These are phyloP conservation scores for Ctenomys sociabilis DNA, from an alignment of 2,113 vertebrate species.

Conservation along the genomic window DNA sequence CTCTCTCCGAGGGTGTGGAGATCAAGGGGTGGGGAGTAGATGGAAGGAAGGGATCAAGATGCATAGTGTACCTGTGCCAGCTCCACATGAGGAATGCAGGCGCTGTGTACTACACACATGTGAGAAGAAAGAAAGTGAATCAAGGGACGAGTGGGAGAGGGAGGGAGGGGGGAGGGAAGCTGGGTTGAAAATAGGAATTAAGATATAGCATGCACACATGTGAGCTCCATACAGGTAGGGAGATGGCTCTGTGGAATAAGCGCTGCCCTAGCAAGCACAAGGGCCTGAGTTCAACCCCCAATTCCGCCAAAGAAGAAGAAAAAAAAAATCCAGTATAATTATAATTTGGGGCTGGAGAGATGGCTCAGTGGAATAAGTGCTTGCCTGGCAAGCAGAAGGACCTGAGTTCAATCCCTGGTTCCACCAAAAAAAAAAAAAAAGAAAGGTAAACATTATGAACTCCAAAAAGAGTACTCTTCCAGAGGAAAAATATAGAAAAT, in stretches of 20 bases:
- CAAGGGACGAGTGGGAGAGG: not conserved
- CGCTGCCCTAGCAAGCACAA: no score
- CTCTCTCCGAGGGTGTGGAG: not conserved
- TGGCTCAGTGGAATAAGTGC: no score
- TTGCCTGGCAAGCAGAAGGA: no score
- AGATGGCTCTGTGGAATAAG: no score
- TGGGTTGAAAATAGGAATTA: not conserved
- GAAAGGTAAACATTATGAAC: not conserved
- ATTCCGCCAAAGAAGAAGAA: no score
- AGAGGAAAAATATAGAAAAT: not conserved
- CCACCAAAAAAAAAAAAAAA: no score
- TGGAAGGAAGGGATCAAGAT: not conserved
- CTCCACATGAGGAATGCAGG: not conserved
- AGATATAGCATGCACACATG: not conserved
- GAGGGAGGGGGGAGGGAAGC: not conserved
- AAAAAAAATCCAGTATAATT: no score
- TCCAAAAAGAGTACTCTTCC: not conserved
- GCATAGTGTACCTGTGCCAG: not conserved
- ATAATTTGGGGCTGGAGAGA: no score
- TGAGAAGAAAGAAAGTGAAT: not conserved
- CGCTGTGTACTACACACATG: not conserved
- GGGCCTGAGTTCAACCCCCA: no score
- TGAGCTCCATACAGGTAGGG: no score
- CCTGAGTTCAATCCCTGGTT: no score
- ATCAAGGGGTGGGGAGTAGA: not conserved